Base-by-base conservation (phyloP, 2,888 invertebrate genomes). In the Lochmaea crataegi region DNA sequence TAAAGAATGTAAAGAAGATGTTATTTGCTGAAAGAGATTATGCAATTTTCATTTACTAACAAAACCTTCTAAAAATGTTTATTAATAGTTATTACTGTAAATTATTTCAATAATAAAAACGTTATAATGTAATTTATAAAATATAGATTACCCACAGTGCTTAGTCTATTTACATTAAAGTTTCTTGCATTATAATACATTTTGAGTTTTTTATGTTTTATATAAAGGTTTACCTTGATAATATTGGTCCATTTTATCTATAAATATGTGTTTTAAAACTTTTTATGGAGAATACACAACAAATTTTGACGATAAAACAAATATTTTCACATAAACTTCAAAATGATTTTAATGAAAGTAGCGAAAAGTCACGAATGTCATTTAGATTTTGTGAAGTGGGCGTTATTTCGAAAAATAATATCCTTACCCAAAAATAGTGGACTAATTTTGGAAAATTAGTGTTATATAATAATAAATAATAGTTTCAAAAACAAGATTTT, bases 271-370 rank as follows among this genome's bases (percentile, higher is more conserved):
- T 63, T 42, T 63, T 61, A 42, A 42, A n/a, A 61, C 16, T 53
- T 16, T 16, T 53, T 10, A 9, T 18, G 53, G 53, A 2, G 11
- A 32, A 14, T 56, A 63, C 61, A 63, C 61, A 63, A 42, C 18
- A 63, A 63, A 63, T 63, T 63, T 63, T 18, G 42, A 42, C 42
- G 42, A 63, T 11, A 26, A 26, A n/a, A 61, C 41, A 42, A 63
- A 18, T 41, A 63, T n/a, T 11, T 41, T n/a, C 7, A 16, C 10
- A 41, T 11, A 18, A 61, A 61, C 61, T 60, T 60, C 60, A 32
- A 60, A 60, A n/a, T 60, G 60, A 60, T 7, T 1, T n/a, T n/a
- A n/a, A 48, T n/a, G 48, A 48, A 48, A 48, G 14, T n/a, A 48
- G n/a, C 48, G 14, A 11, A 48, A 48, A 14, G 53, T 53, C 53